phyloP scores from a whole-genome alignment of 2,888 invertebrate species.

The Drosophila falleni region DNA sequence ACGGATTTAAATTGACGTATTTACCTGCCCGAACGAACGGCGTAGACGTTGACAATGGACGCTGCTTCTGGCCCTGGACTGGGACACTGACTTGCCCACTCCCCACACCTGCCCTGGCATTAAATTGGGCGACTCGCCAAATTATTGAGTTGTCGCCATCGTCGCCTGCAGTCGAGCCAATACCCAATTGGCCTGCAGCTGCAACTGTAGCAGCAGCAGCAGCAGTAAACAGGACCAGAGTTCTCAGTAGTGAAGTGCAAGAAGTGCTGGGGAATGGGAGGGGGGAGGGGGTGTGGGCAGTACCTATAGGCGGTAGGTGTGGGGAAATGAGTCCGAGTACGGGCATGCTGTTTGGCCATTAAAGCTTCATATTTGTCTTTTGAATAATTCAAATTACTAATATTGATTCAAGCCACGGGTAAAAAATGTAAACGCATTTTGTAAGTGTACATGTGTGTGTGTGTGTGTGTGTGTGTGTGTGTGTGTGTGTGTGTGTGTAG shows the following conservation, averaged over 20 bases:
- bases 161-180: slow-evolving; percentile 37
- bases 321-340: slow-evolving; percentile 37
- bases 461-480: slow-evolving; percentile 17
- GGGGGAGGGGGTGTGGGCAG: neutral
- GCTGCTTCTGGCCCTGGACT: slow-evolving; percentile 7
- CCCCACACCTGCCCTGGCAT: slow-evolving; percentile 58
- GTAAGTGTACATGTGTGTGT: slow-evolving; percentile 3
- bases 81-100: slow-evolving; percentile 24
- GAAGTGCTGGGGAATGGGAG: neutral
- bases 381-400: slow-evolving; percentile 86
- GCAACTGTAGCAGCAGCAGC: slow-evolving; percentile 23
- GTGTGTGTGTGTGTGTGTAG: slow-evolving; percentile 24
- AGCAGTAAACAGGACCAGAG: slow-evolving; percentile 37
- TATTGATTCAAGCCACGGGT: slow-evolving; percentile 84
- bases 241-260: slow-evolving; percentile 2
- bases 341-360: slow-evolving; percentile 84
- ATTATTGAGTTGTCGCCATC: slow-evolving; percentile 76
- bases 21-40: slow-evolving; percentile 72
- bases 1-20: slow-evolving; percentile 84
- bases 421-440: slow-evolving; percentile 72
- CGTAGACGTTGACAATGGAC: slow-evolving; percentile 20
- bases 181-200: slow-evolving; percentile 54
- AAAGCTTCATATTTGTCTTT: slow-evolving; percentile 85
- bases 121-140: slow-evolving; percentile 80
- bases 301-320: slow-evolving; percentile 35